Percentiles rank a stretch among this genome's conserved stretches.
phyloP scores from a whole-genome alignment of 1,140 invertebrate species.

The Drosophila setifemur region DNA sequence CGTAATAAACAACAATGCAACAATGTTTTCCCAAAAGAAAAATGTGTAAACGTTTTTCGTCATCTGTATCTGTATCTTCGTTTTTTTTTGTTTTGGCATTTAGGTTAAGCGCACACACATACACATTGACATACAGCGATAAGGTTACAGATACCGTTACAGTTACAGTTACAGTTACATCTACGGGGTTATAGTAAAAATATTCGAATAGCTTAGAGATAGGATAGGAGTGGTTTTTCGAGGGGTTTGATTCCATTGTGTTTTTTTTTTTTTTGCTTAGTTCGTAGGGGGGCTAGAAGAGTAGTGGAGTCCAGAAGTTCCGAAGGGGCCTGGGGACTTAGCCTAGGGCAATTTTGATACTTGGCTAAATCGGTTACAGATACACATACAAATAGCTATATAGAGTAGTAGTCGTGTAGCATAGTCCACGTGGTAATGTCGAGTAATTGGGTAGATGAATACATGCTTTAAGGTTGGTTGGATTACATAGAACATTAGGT shows the following conservation, averaged over 20 bases:
- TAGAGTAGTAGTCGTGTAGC: constrained; percentile 53
- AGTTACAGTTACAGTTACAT: constrained; percentile 13
- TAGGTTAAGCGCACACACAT: constrained; percentile 60
- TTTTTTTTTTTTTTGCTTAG: neutral
- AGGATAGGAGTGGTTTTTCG: neutral
- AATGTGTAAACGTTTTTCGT: constrained; percentile 3
- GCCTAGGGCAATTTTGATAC: constrained; percentile 59
- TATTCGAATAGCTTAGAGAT: constrained; percentile 28
- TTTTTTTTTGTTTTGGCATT: constrained; percentile 52
- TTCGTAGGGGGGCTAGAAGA: neutral
- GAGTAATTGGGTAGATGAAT: constrained; percentile 41
- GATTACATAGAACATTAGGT: constrained; percentile 50
- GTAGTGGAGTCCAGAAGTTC: neutral
- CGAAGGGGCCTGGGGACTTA: constrained; percentile 27
- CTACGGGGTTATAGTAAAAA: constrained; percentile 39
- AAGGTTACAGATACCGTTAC: constrained; percentile 47
- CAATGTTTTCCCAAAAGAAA: constrained; percentile 45
- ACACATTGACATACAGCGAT: constrained; percentile 59
- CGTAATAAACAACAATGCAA: constrained; percentile 58
- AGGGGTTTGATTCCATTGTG: neutral
- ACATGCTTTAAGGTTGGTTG: constrained; percentile 34
- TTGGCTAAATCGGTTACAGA: constrained; percentile 70
- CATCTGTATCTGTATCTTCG: neutral
- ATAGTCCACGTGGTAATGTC: constrained; percentile 54
- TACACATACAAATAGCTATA: constrained; percentile 63